phyloP scores from a whole-genome alignment of 2,113 vertebrate species.

The Lamprotornis superbus region DNA sequence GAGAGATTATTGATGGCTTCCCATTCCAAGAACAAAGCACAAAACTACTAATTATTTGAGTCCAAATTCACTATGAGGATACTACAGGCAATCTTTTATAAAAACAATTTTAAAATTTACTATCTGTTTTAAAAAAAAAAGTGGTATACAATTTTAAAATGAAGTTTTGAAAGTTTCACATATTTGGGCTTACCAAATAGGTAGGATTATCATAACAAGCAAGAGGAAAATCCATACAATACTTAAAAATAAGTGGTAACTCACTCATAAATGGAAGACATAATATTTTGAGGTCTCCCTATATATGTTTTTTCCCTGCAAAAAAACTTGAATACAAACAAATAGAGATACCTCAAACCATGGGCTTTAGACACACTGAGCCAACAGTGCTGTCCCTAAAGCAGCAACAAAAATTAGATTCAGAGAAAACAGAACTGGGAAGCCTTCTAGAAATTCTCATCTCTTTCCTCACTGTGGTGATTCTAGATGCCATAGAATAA shows the following conservation, averaged over 20 bases:
- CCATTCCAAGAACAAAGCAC: not conserved
- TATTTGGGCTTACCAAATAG: not conserved
- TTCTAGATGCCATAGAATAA: not conserved
- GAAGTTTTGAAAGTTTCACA: rapidly evolving
- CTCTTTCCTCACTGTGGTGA: not conserved
- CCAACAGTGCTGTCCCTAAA: not conserved
- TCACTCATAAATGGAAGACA: not conserved
- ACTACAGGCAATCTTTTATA: not conserved
- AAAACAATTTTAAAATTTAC: not conserved
- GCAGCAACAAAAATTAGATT: not conserved
- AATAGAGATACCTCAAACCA: not conserved
- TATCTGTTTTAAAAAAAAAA: not conserved
- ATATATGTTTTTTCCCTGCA: rapidly evolving
- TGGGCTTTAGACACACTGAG: not conserved
- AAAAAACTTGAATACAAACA: not conserved
- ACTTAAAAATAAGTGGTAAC: not conserved
- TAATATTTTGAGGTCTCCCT: not conserved
- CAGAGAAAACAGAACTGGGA: not conserved
- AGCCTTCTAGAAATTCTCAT: not conserved
- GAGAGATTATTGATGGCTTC: not conserved
- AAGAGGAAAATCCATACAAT: not conserved
- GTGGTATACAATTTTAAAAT: not conserved
- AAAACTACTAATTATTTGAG: not conserved
- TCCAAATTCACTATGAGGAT: not conserved
- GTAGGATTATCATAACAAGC: not conserved